Conservation (phyloP, 2,888 invertebrate genomes). For the Myopa testacea region DNA sequence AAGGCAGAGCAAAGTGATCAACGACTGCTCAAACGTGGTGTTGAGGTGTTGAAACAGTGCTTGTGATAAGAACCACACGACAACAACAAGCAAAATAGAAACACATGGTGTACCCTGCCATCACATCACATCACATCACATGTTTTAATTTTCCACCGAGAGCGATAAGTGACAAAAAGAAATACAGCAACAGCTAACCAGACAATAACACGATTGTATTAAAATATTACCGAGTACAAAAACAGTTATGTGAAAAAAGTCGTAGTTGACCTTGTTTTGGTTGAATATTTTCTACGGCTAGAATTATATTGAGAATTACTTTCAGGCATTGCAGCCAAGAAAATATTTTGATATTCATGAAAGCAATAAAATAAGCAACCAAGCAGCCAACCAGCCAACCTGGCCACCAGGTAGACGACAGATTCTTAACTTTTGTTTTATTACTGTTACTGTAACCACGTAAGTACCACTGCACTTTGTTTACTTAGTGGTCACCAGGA, state of each 20-base stretch:
- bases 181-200: not conserved
- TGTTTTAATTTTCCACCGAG: not conserved
- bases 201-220: not conserved
- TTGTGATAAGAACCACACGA: not conserved
- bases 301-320: too few species aligned
- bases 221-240: not conserved
- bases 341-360: too few species aligned
- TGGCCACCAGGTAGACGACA: too few species aligned
- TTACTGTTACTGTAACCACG: too few species aligned
- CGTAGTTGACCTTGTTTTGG: not conserved
- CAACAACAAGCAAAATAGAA: not conserved
- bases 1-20: too few species aligned
- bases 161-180: not conserved
- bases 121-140: not conserved
- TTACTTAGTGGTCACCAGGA: too few species aligned
- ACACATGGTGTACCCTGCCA: not conserved
- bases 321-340: too few species aligned
- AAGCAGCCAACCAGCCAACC: too few species aligned
- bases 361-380: too few species aligned
- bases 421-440: too few species aligned
- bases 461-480: too few species aligned
- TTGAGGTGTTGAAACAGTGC: constrained; percentile 8
- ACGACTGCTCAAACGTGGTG: not conserved
- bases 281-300: too few species aligned
- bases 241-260: not conserved